These are phyloP conservation scores for Elysia crispata DNA, from an alignment of 2,888 invertebrate species.

Conservation along the genomic window DNA sequence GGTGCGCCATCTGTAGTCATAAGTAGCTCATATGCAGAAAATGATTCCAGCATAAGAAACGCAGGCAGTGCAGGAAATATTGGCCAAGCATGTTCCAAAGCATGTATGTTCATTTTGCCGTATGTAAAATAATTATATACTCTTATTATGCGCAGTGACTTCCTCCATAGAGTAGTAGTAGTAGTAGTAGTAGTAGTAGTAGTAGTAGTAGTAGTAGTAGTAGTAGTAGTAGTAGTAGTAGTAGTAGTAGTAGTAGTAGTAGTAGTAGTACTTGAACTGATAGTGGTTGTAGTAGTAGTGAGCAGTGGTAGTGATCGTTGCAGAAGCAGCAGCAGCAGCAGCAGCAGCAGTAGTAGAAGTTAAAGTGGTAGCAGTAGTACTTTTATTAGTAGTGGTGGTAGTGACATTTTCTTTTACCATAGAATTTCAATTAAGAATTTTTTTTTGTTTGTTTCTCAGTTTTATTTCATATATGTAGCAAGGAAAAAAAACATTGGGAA, in stretches of 20 bases:
- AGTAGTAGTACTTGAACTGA: conserved; percentile 44
- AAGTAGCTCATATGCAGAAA: not conserved
- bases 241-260: conserved; percentile 59
- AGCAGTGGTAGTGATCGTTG: conserved; percentile 67
- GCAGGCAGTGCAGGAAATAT: not conserved
- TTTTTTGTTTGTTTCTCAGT: conserved; percentile 10
- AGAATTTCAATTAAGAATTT: no score
- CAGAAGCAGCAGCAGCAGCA: conserved; percentile 52
- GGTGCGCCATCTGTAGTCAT: no score
- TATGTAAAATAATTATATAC: no score
- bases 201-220: conserved; percentile 64
- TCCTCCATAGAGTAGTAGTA: conserved; percentile 63
- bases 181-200: conserved; percentile 46
- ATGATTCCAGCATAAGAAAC: conserved; percentile 27
- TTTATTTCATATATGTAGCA: no score
- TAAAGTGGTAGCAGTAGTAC: conserved; percentile 69
- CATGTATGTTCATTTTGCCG: no score
- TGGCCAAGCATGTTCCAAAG: no score
- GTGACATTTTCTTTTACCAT: no score
- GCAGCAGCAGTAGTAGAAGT: conserved; percentile 44
- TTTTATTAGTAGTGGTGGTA: conserved; percentile 61
- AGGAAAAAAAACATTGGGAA: not conserved
- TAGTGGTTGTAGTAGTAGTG: conserved; percentile 65
- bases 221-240: conserved; percentile 64
- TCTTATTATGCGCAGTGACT: no score